Evolutionary conservation across 2,888 invertebrate genomes (phyloP).

Genomic region (Seladonia tumulorum): DNA sequence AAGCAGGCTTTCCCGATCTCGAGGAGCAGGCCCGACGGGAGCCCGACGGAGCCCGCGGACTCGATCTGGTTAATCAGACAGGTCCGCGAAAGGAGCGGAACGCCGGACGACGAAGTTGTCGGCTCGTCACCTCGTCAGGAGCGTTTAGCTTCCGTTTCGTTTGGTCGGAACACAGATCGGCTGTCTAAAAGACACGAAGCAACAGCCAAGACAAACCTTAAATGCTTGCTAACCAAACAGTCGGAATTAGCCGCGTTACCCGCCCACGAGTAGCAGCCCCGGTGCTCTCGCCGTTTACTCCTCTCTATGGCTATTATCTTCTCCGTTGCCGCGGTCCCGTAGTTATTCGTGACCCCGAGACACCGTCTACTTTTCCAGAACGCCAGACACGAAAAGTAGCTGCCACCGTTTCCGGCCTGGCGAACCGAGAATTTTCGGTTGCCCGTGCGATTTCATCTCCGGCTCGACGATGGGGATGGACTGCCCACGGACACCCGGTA

Average conservation of each 20-base stretch:
- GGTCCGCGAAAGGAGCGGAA: slow-evolving; percentile 26
- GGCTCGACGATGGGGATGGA: neutral
- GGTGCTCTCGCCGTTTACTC: slow-evolving; percentile 76
- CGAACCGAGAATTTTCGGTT: neutral
- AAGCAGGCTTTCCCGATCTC: neutral
- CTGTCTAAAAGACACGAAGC: slow-evolving; percentile 84
- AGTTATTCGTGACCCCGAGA: slow-evolving; percentile 30
- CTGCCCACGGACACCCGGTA: neutral
- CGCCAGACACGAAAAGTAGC: neutral
- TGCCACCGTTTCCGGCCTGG: slow-evolving; percentile 9
- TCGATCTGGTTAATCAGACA: slow-evolving; percentile 42
- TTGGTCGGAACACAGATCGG: slow-evolving; percentile 83
- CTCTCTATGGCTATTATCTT: slow-evolving; percentile 76
- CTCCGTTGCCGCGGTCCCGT: slow-evolving; percentile 30
- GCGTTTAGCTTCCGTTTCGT: slow-evolving; percentile 80
- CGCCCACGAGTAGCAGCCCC: slow-evolving; percentile 71
- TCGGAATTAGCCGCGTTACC: slow-evolving; percentile 82
- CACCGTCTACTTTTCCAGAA: slow-evolving; percentile 48
- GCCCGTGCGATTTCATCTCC: neutral
- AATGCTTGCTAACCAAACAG: slow-evolving; percentile 84
- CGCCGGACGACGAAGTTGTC: slow-evolving; percentile 64
- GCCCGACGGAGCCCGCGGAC: neutral
- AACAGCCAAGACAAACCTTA: slow-evolving; percentile 84
- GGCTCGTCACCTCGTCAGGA: slow-evolving; percentile 75
- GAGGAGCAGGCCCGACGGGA: neutral